phyloP scores from a whole-genome alignment of 2,888 invertebrate species.

The Pegoplata infirma region DNA sequence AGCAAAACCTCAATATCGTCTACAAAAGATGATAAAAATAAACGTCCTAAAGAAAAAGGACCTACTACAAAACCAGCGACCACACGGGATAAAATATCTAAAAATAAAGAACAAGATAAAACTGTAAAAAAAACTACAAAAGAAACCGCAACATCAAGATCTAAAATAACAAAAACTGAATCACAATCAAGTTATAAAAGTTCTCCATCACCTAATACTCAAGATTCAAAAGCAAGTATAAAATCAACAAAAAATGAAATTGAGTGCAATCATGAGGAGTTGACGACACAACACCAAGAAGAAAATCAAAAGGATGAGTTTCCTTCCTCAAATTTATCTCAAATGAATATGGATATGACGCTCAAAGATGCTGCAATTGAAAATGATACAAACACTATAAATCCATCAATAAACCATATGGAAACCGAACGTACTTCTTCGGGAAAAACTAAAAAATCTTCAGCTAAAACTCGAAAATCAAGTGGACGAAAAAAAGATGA shows the following conservation, averaged over 20 bases:
- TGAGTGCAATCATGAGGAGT: slow-evolving; percentile 31
- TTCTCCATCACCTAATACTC: slow-evolving; percentile 63
- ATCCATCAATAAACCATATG: not conserved
- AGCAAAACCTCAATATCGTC: slow-evolving; percentile 50
- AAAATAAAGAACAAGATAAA: slow-evolving; percentile 67
- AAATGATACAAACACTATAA: not conserved
- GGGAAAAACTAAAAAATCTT: slow-evolving; percentile 29
- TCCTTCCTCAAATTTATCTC: not conserved
- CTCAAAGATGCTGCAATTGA: not conserved
- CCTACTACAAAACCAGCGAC: slow-evolving; percentile 52
- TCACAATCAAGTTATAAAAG: slow-evolving; percentile 45
- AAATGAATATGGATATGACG: not conserved
- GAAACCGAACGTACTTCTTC: slow-evolving; percentile 23
- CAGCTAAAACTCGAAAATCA: slow-evolving; percentile 43
- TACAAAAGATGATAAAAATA: slow-evolving; percentile 31
- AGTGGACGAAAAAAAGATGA: slow-evolving; percentile 5
- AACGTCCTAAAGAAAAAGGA: slow-evolving; percentile 58
- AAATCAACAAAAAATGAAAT: slow-evolving; percentile 2
- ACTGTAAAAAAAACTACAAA: slow-evolving; percentile 58
- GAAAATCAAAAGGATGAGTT: not conserved
- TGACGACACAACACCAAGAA: not conserved
- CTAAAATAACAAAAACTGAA: slow-evolving; percentile 26
- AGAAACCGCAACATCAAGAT: slow-evolving; percentile 40
- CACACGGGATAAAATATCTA: slow-evolving; percentile 60
- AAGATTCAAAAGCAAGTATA: not conserved